Evolutionary conservation across 2,888 invertebrate species (phyloP).

Genomic region (Macaria liturata): DNA sequence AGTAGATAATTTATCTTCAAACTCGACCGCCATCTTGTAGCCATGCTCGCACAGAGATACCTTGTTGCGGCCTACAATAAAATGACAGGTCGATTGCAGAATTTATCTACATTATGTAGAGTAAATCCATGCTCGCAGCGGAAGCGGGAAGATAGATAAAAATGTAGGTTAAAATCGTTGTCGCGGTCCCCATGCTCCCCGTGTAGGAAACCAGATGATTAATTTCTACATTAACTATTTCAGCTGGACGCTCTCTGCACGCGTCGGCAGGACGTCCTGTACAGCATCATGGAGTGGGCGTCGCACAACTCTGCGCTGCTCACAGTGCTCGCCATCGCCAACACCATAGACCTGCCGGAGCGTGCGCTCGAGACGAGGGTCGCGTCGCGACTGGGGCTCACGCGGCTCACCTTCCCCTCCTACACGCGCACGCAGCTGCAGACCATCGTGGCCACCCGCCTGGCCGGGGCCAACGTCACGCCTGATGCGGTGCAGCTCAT

Average conservation of each 20-base stretch:
- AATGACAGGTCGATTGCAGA: no score
- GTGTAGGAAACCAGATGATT: no score
- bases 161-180: no score
- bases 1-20: no score
- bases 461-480: slow-evolving; percentile 89
- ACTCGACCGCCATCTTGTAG: no score
- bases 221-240: no score
- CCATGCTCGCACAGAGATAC: no score
- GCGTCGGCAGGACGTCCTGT: slow-evolving; percentile 96
- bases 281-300: slow-evolving; percentile 99
- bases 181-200: no score
- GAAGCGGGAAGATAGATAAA: no score
- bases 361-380: slow-evolving; percentile 91
- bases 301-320: slow-evolving; percentile 89
- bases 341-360: slow-evolving; percentile 99
- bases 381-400: slow-evolving; percentile 82
- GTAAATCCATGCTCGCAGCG: no score
- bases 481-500: slow-evolving; percentile 95
- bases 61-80: no score
- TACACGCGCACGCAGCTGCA: slow-evolving; percentile 95
- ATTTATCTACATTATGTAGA: no score
- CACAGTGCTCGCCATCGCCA: slow-evolving; percentile 97
- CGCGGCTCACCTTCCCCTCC: slow-evolving; percentile 95
- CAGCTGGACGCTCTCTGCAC: slow-evolving; percentile 96
- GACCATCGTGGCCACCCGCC: slow-evolving; percentile 88